Percentiles rank a stretch among this genome's conserved stretches.
Conservation (phyloP, 2,113 vertebrate species). For the Vireo altiloquus region DNA sequence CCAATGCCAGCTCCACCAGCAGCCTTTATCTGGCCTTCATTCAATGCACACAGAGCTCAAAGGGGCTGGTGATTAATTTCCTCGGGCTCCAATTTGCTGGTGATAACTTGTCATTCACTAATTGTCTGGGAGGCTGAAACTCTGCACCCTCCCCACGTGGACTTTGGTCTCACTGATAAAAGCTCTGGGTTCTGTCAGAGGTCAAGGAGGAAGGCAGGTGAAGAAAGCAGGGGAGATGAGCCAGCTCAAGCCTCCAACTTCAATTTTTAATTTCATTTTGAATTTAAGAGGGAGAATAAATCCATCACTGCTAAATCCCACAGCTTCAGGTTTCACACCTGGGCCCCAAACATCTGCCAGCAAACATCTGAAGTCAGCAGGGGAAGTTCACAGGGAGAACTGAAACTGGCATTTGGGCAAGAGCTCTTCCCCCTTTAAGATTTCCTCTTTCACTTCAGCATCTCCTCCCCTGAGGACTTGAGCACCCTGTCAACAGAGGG, state of each 20-base stretch:
- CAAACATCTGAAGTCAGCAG: neutral
- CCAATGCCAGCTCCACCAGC: rapidly evolving
- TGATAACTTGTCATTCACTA: neutral
- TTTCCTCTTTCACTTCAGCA: neutral
- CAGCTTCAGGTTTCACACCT: neutral
- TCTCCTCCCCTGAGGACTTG: rapidly evolving
- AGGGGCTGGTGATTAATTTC: neutral
- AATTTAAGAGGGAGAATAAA: neutral
- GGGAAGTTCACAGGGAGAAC: neutral
- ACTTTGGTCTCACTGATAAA: neutral
- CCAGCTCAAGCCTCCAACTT: neutral
- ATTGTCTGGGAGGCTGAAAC: neutral
- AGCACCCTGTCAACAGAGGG: neutral
- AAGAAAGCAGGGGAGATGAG: neutral
- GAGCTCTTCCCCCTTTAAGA: neutral
- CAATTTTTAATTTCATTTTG: neutral
- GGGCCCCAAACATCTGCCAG: neutral
- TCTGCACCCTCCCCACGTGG: neutral
- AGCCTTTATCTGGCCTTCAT: neutral
- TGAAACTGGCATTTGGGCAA: neutral
- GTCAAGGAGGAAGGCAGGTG: rapidly evolving
- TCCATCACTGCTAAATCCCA: neutral
- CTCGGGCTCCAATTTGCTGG: neutral
- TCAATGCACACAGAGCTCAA: neutral
- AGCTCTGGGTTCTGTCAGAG: neutral